Evolutionary conservation across 23 tunicate genomes (phyloP).

Genomic region (Ciona savignyi): DNA sequence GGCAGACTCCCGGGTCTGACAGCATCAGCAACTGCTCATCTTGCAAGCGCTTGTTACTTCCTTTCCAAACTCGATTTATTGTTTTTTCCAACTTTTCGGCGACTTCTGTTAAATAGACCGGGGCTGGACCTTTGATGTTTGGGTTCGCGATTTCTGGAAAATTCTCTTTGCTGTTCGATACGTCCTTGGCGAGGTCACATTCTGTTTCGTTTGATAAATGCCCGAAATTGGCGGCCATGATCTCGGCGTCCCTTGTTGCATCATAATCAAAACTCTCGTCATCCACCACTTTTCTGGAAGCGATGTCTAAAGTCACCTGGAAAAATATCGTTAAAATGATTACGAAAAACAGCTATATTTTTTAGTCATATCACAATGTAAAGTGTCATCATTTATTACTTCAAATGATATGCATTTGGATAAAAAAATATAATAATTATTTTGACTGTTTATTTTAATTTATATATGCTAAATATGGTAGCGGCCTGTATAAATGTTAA

Average conservation of each 20-base stretch:
- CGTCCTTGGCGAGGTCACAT: background rate
- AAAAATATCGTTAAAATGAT: too few relatives aligned
- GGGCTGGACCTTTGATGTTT: constrained; percentile 16
- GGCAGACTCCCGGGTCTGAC: constrained; percentile 80
- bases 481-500: too few relatives aligned
- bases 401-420: too few relatives aligned
- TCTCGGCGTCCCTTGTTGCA: constrained; percentile 13
- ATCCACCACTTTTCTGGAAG: constrained; percentile 73
- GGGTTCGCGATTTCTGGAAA: constrained; percentile 32
- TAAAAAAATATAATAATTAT: too few relatives aligned
- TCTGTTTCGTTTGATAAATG: background rate
- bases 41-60: constrained; percentile 41
- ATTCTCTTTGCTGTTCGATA: background rate
- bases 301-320: constrained; percentile 74
- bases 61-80: constrained; percentile 19
- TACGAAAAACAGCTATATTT: too few relatives aligned
- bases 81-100: background rate
- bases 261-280: constrained; percentile 17
- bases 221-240: constrained; percentile 26
- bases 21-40: constrained; percentile 54
- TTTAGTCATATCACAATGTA: too few relatives aligned
- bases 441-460: too few relatives aligned
- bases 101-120: constrained; percentile 13
- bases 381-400: too few relatives aligned
- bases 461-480: too few relatives aligned